Evolutionary conservation across 1,140 invertebrate species (phyloP), one percentile per base, ranked within the genome.

Genomic region (Bradynema listronoti): DNA sequence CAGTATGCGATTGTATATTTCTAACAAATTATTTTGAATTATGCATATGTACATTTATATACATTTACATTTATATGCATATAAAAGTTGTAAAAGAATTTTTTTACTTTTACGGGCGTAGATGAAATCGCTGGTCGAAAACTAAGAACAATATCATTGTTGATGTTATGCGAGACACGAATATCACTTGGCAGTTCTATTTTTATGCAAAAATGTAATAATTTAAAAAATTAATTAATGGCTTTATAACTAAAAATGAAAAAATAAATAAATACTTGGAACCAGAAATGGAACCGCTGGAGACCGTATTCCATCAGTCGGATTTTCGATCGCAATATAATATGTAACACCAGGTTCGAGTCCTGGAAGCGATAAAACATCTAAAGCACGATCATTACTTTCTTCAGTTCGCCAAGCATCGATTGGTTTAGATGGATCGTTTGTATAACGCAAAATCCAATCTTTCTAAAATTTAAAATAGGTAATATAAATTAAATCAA

Each of bases 131-230:
- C 74, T 43, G 73, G 75, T 47, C 77, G 75, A 62, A 77, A 77
- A 34, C 76, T 73, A 30, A 77, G 54, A 36, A 77, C 68, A 29
- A 72, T 65, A 45, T 77, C 74, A 49, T 77, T 75, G 49, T 77
- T 77, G 9, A 78, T 73, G 52, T 77, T 77, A 11, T 70, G 63
- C 16, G 75, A 72, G 19, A 77, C 65, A 14, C 66, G 60, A 11
- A 77, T 54, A 41, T 76, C 66, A 32, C 34, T 58, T 29, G 71
- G 65, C 16, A 72, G 72, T 41, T 60, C 71, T 73, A 42, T 14
- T 42, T 47, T 39, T 11, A 50, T 9, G 5, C 22, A 16, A 7
- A 42, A n/a, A 0, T 7, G 34, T 11, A 61, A 7, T n/a, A 25
- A 9, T 29, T 4, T 11, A 33, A 47, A 14, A 7, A 61, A 22